phyloP scores from a whole-genome alignment of 2,888 invertebrate genomes.

The Coelogynopora nodosa region DNA sequence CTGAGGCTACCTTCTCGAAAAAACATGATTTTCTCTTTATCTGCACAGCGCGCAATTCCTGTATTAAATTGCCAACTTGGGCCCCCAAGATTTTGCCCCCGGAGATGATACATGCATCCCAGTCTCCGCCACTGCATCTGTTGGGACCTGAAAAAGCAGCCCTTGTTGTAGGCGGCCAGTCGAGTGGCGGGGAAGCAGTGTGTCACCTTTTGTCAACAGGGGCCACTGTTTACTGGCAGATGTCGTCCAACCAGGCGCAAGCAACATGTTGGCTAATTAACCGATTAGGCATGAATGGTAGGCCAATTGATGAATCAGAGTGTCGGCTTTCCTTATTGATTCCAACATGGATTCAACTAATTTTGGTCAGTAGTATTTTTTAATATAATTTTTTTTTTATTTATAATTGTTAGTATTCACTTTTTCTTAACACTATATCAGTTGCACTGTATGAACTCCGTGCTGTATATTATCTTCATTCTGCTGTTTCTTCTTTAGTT shows the following conservation, averaged over 20 bases:
- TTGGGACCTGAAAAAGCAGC: not conserved
- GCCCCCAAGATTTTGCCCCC: not conserved
- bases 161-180: constrained; percentile 3
- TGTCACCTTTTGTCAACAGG: constrained; percentile 5
- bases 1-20: too few species aligned
- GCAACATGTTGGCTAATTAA: not conserved
- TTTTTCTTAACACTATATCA: too few species aligned
- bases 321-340: not conserved
- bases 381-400: too few species aligned
- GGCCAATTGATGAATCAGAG: not conserved
- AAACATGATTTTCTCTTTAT: not conserved
- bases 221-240: constrained; percentile 2
- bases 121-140: not conserved
- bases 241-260: not conserved
- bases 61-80: not conserved
- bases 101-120: not conserved
- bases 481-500: too few species aligned
- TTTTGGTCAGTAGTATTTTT: not conserved
- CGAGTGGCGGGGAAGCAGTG: constrained; percentile 3
- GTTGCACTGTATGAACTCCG: too few species aligned
- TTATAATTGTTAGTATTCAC: too few species aligned
- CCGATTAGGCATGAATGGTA: not conserved
- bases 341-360: not conserved
- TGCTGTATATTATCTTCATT: too few species aligned
- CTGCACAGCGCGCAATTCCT: not conserved